A percentile compares a stretch with the other conserved stretches of the same genome.
Evolutionary conservation across 2,888 invertebrate genomes (phyloP).

Genomic region (Platycnemis pennipes): DNA sequence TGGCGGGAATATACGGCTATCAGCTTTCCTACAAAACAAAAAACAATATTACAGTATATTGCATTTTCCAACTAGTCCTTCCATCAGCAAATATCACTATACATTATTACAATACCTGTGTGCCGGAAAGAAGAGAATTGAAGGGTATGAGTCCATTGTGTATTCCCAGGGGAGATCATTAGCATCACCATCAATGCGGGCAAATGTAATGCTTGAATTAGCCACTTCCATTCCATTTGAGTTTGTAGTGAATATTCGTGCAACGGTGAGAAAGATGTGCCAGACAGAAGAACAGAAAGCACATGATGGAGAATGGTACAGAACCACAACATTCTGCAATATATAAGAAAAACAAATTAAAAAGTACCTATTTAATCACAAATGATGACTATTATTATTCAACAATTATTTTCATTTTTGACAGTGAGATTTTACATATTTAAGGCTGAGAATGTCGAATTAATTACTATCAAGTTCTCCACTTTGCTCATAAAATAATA

Average conservation of each 20-base stretch:
- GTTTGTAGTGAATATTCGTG: conserved; percentile 81
- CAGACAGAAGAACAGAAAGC: conserved; percentile 87
- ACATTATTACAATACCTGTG: conserved; percentile 80
- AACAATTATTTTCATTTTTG: no score
- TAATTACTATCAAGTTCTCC: no score
- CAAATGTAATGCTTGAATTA: conserved; percentile 81
- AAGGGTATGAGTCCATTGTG: conserved; percentile 89
- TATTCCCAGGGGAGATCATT: conserved; percentile 95
- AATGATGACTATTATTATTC: no score
- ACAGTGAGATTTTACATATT: no score
- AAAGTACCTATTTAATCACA: no score
- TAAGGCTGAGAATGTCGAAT: no score
- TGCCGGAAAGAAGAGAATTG: conserved; percentile 89
- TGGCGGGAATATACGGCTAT: conserved; percentile 86
- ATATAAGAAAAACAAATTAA: conserved; percentile 37
- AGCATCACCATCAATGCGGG: conserved; percentile 88
- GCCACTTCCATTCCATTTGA: conserved; percentile 75
- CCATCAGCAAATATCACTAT: no score
- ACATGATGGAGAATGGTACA: conserved; percentile 90
- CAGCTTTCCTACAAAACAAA: conserved; percentile 82
- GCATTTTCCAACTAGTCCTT: background rate
- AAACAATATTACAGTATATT: background rate
- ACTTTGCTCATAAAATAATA: no score
- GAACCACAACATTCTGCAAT: conserved; percentile 86
- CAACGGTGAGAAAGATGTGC: conserved; percentile 85